Evolutionary conservation across 2,888 invertebrate genomes (phyloP).

Genomic region (Philopedon plagiatum): DNA sequence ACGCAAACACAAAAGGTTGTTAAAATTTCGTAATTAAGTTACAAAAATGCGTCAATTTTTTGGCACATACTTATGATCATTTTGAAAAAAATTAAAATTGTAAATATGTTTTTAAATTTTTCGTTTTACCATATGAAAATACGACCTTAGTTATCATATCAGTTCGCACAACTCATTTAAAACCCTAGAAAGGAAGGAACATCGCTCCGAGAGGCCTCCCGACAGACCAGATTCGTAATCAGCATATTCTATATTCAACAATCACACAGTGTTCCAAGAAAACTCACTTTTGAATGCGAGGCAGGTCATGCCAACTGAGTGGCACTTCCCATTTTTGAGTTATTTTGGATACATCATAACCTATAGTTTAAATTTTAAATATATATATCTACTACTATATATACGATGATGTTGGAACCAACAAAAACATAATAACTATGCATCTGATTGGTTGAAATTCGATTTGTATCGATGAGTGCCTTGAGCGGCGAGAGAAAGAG

Average conservation of each 20-base stretch:
- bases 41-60: too few species aligned
- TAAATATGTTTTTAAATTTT: too few species aligned
- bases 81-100: too few species aligned
- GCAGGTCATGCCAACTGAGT: constrained; percentile 72
- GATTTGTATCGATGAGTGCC: neutral
- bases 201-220: neutral
- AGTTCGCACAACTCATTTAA: neutral
- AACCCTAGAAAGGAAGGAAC: neutral
- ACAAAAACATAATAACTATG: constrained; percentile 45
- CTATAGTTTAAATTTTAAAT: constrained; percentile 69
- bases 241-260: constrained; percentile 70
- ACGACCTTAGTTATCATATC: too few species aligned
- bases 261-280: constrained; percentile 84
- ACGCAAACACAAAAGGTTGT: too few species aligned
- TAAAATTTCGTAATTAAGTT: too few species aligned
- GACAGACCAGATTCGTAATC: constrained; percentile 22
- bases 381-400: constrained; percentile 70
- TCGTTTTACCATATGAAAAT: too few species aligned
- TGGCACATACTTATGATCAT: too few species aligned
- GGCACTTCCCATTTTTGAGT: constrained; percentile 71
- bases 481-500: neutral
- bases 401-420: constrained; percentile 62
- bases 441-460: constrained; percentile 4
- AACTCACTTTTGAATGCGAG: constrained; percentile 82
- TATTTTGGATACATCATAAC: constrained; percentile 70